phyloP scores from a whole-genome alignment of 2,797 vertebrate species.

The Scolopax rusticola region DNA sequence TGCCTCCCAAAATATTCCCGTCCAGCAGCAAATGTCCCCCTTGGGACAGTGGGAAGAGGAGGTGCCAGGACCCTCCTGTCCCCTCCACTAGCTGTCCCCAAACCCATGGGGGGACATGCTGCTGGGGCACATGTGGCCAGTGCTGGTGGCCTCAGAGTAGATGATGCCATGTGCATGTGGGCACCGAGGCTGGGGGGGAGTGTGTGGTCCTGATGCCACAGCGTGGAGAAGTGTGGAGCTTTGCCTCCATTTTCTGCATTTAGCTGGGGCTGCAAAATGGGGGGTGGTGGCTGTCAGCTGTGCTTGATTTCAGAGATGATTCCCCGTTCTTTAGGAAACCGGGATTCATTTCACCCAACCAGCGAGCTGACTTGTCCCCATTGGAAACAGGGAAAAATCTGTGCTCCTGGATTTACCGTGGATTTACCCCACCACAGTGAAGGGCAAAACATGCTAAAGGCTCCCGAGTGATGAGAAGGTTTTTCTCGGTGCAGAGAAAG shows the following conservation, averaged over 20 bases:
- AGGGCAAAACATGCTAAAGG: not conserved
- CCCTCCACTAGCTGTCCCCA: not conserved
- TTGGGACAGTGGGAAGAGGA: rapidly evolving
- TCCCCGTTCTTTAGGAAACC: not conserved
- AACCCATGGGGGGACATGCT: rapidly evolving
- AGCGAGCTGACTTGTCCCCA: not conserved
- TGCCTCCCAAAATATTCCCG: not conserved
- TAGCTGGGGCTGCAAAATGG: not conserved
- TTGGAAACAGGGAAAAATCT: not conserved
- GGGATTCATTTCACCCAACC: not conserved
- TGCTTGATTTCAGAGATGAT: not conserved
- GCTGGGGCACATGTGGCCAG: rapidly evolving
- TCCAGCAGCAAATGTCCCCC: not conserved
- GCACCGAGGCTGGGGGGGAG: rapidly evolving
- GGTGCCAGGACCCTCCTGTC: not conserved
- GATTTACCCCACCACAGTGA: not conserved
- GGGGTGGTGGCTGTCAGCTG: not conserved
- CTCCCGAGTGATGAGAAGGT: not conserved
- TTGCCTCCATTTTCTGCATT: not conserved
- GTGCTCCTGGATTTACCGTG: rapidly evolving
- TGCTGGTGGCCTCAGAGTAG: not conserved
- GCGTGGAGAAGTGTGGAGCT: rapidly evolving
- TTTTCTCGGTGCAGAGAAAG: not conserved
- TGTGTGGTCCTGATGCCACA: rapidly evolving
- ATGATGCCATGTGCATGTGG: rapidly evolving